These are phyloP conservation scores for Sinosuthora webbiana DNA, from an alignment of 2,113 vertebrate genomes.

Conservation along the genomic window DNA sequence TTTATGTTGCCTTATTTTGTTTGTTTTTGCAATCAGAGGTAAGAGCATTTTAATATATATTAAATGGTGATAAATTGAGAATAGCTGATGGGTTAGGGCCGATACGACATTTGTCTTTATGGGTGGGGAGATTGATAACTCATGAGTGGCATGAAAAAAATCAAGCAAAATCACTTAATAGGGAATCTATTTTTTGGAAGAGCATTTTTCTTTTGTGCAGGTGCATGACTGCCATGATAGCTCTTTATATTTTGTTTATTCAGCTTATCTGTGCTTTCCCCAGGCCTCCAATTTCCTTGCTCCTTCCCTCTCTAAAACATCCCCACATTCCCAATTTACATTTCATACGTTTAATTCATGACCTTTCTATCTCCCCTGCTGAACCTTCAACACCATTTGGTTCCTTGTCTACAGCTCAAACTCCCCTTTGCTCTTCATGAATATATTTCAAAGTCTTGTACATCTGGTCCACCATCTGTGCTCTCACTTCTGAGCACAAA, in stretches of 20 bases:
- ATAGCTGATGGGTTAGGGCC: conserved; percentile 48
- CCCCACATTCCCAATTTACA: not conserved
- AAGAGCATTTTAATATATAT: conserved; percentile 72
- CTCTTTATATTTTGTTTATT: conserved; percentile 53
- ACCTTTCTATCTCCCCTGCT: not conserved
- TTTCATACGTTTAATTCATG: not conserved
- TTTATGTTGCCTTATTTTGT: conserved; percentile 59
- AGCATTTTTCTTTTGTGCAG: conserved; percentile 14
- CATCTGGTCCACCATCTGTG: not conserved
- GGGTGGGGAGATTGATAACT: conserved; percentile 70
- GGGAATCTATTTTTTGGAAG: not conserved
- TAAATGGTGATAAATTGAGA: conserved; percentile 76
- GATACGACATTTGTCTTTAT: conserved; percentile 68
- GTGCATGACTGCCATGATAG: not conserved
- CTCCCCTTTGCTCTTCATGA: not conserved
- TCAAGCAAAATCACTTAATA: conserved; percentile 35
- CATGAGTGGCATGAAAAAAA: conserved; percentile 7
- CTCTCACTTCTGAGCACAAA: not conserved
- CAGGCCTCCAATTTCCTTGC: not conserved
- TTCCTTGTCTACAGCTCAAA: not conserved
- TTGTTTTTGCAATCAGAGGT: conserved; percentile 70
- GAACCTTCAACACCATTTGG: not conserved
- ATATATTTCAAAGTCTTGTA: not conserved
- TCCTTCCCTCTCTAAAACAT: not conserved
- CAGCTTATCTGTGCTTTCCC: conserved; percentile 22